Base-by-base conservation (phyloP, 2,113 vertebrate species). In the Clarias batrachus region DNA sequence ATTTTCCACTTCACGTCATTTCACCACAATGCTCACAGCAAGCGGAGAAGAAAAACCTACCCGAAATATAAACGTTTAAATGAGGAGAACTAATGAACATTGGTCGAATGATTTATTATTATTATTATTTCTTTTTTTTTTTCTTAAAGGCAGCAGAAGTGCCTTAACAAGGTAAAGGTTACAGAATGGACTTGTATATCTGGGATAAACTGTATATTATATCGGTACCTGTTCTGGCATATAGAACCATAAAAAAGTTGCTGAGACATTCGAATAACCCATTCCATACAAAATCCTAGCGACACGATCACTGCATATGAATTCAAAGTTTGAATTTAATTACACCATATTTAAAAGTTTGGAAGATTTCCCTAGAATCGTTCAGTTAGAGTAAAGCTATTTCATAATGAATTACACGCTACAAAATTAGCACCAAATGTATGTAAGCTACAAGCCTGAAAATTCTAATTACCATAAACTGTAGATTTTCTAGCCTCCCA, bases 1-100 rank as follows among this genome's bases (percentile, higher is more conserved):
- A 59, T 74, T 88, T 82, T 73, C 66, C 63, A 25, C 27, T n/a
- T 62, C 37, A 33, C 65, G 41, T 78, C 77, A 74, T 77, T 85
- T 80, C 65, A 82, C 74, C 25, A 62, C 23, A 54, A 78, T 25
- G 62, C 77, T 80, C 60, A 85, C 73, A 82, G 30, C 60, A 70
- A 41, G 73, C 37, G 54, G 23, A 60, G 19, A 60, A 60, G 10
- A 54, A 62, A 84, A 84, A 52, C 68, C 37, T 84, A 23, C 68
- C 52, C 5, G 5, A 62, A 19, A 33, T 17, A 76, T 37, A 52
- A 76, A 41, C 25, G 33, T 48, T 23, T 48, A 48, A 74, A 48
- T 83, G 27, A 73, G 57, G 54, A 70, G 19, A 23, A 33, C 52
- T 30, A 66, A 27, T 68, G 65, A 30, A 11, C 62, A 63, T 63